Conservation (phyloP, 30 jellyfish, hydroid and myxozoan species). For the Nemopilema nomurai region DNA sequence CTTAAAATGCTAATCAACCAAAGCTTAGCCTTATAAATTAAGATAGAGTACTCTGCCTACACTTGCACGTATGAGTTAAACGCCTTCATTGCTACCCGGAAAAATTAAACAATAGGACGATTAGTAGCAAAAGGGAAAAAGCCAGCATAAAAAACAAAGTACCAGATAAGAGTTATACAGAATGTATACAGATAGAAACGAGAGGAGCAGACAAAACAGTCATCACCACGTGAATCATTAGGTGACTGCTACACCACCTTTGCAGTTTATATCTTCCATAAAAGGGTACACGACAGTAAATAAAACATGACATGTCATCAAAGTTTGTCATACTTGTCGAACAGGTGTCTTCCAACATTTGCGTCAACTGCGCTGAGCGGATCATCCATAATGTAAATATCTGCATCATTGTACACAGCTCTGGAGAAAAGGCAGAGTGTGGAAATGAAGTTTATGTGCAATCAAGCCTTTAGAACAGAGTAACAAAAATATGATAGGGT, state of each 20-base stretch:
- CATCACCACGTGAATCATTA: no score
- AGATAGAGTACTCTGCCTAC: no score
- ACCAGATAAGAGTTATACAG: no score
- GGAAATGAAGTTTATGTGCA: background rate
- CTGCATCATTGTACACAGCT: slow-evolving; percentile 95
- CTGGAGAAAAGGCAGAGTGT: slow-evolving; percentile 24
- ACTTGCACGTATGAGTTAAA: background rate
- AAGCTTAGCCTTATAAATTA: background rate
- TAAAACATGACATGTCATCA: no score
- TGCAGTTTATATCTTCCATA: no score
- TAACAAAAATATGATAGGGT: background rate
- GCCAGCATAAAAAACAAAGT: no score
- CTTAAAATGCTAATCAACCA: background rate
- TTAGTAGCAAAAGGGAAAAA: no score
- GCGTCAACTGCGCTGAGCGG: slow-evolving; percentile 98
- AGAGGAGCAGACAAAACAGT: no score
- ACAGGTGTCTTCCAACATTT: slow-evolving; percentile 93
- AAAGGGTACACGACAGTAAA: no score
- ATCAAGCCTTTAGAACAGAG: background rate
- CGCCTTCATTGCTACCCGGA: background rate
- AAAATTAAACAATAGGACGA: no score
- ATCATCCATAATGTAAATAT: slow-evolving; percentile 88
- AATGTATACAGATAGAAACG: no score
- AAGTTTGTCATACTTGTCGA: slow-evolving; percentile 65
- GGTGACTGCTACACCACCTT: no score